Conservation (phyloP, 2,797 vertebrate genomes). For the Tragopan temminckii region DNA sequence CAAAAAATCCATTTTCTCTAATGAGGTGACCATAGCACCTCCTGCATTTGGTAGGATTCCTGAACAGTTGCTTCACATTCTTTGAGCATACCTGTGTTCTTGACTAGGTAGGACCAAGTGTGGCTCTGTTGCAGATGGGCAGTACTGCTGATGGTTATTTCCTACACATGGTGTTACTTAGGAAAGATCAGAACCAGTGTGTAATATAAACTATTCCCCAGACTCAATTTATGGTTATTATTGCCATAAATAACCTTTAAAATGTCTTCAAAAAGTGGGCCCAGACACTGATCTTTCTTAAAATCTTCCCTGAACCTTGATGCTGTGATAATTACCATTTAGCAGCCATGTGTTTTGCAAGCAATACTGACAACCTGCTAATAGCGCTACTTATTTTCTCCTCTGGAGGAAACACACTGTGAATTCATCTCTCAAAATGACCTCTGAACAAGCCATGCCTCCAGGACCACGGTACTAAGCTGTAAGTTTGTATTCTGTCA, state of each 20-base stretch:
- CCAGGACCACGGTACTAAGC: not conserved
- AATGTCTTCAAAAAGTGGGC: not conserved
- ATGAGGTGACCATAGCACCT: not conserved
- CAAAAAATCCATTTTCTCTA: not conserved
- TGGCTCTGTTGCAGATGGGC: not conserved
- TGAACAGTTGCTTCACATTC: not conserved
- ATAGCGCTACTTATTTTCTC: not conserved
- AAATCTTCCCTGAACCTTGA: not conserved
- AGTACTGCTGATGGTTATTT: not conserved
- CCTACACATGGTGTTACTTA: not conserved
- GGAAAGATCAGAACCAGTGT: not conserved
- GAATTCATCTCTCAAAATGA: not conserved
- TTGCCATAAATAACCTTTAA: not conserved
- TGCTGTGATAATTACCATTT: not conserved
- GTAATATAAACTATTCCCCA: not conserved
- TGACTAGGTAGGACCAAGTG: not conserved
- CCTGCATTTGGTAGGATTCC: not conserved
- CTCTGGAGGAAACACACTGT: not conserved
- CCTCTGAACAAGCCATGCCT: not conserved
- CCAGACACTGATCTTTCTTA: not conserved
- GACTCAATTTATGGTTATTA: not conserved
- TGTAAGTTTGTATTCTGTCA: not conserved
- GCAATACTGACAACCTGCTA: not conserved
- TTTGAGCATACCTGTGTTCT: not conserved
- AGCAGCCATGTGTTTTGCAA: conserved; percentile 3